Evolutionary conservation across 2,797 vertebrate species (phyloP).

Genomic region (Eptatretus atami): DNA sequence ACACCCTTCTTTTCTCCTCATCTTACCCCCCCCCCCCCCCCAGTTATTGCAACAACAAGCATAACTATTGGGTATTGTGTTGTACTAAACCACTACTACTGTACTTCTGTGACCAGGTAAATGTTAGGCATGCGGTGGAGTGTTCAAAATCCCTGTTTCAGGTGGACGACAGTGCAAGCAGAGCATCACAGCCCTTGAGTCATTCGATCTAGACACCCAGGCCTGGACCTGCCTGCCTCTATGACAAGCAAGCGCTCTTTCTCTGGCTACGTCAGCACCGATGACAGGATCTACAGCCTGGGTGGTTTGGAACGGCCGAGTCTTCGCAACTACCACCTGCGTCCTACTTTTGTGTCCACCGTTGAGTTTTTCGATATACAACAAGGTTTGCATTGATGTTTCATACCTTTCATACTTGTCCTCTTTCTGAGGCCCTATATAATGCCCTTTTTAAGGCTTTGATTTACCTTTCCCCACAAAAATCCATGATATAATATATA

Average conservation of each 20-base stretch:
- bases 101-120: not conserved
- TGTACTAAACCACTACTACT: no score
- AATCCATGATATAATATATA: no score
- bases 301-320: slow-evolving; percentile 62
- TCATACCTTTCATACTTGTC: no score
- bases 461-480: no score
- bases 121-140: not conserved
- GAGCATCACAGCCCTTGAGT: slow-evolving; percentile 48
- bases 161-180: slow-evolving; percentile 73
- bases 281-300: slow-evolving; percentile 40
- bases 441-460: no score
- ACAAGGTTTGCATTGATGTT: slow-evolving; percentile 24
- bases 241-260: slow-evolving; percentile 68
- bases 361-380: slow-evolving; percentile 59
- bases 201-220: slow-evolving; percentile 47
- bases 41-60: not conserved
- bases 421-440: no score
- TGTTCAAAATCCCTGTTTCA: slow-evolving; percentile 12
- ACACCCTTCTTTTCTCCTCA: not conserved
- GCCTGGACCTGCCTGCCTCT: slow-evolving; percentile 45
- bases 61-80: not conserved
- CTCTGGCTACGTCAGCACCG: slow-evolving; percentile 41
- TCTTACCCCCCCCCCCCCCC: not conserved
- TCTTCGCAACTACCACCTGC: slow-evolving; percentile 25
- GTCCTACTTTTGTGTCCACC: slow-evolving; percentile 77